Evolutionary conservation across 2,113 vertebrate genomes (phyloP), one percentile per base, ranked within the genome.

Genomic region (Condylura cristata): DNA sequence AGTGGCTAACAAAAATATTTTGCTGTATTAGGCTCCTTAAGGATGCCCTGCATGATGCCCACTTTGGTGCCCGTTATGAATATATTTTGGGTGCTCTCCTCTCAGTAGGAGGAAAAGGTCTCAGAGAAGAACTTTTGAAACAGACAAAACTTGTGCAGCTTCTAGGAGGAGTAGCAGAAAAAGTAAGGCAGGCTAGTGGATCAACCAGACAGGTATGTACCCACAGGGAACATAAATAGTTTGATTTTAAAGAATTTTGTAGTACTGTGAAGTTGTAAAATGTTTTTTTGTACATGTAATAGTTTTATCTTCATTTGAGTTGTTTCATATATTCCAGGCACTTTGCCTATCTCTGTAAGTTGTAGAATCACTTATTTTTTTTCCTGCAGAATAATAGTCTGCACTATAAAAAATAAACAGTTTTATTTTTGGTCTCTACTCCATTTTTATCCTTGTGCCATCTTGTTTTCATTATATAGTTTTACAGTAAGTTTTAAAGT

Each of bases 141-240:
- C 99, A 99, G 97, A 99, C 99, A 30, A 98, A 97, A 76, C 98
- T 99, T 72, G 99, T 99, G 61, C 99, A 99, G 24, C 98, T 99
- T 92, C 98, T 99, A 96, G 99, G 99, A 91, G 98, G 98, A 26
- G 99, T 99, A 92, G 99, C 99, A 24, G 99, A 99, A 98, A 99
- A 98, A 97, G 99, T 99, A 84, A 98, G 99, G 39, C 99, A 99
- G 96, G 98, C 99, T 0, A 98, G 98, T 94, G 99, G 99, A 93
- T 99, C 99, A 71, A 95, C 98, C 28, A 98, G 99, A 95, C 99
- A 99, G 99, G 99, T 99, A 66, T 74, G 98, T 94, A 82, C 48
- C 30, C 39, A 82, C 97, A 79, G 84, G 78, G 87, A 79, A 37
- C 3, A 17, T 76, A 79, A 95, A 5, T 72, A 26, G 94, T 81